Evolutionary conservation across 2,113 vertebrate species (phyloP).

Genomic region (Probosciger aterrimus): DNA sequence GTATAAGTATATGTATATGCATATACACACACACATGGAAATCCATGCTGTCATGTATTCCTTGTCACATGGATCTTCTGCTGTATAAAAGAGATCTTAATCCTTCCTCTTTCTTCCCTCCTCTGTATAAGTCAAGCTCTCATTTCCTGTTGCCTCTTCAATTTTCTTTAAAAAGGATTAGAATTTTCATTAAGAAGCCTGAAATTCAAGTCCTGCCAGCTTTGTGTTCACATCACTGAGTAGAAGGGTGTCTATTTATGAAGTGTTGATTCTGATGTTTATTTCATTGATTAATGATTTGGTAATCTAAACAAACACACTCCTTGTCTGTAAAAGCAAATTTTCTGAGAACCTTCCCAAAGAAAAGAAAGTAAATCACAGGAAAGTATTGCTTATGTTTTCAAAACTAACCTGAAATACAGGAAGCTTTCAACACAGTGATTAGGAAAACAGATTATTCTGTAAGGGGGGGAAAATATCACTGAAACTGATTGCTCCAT

Average conservation of each 20-base stretch:
- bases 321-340: neutral
- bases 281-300: conserved; percentile 3
- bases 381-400: neutral
- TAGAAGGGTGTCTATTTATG: neutral
- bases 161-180: neutral
- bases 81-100: neutral
- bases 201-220: neutral
- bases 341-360: neutral
- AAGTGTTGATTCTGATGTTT: neutral
- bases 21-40: neutral
- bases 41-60: neutral
- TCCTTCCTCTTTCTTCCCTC: neutral
- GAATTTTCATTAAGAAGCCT: neutral
- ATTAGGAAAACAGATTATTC: neutral
- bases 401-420: neutral
- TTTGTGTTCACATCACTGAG: neutral
- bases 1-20: too few relatives aligned
- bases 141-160: neutral
- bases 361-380: neutral
- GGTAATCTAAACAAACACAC: neutral
- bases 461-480: neutral
- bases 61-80: neutral
- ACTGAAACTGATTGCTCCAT: neutral
- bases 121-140: neutral
- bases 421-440: neutral